Conservation (phyloP, 2,888 invertebrate genomes). For the Dasysyrphus tricinctus region DNA sequence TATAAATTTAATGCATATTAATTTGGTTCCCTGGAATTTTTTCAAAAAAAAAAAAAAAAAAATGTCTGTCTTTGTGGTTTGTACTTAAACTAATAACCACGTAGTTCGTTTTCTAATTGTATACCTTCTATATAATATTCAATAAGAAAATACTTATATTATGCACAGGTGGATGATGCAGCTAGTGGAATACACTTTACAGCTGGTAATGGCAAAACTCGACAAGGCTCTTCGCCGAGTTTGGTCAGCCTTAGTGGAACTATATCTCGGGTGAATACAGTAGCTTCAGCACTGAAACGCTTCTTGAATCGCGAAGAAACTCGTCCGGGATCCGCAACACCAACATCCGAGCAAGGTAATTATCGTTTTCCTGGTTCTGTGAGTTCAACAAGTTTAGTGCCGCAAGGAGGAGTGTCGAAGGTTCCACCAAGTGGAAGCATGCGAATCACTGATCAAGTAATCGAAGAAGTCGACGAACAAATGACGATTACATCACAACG, state of each 20-base stretch:
- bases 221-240: constrained; percentile 84
- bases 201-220: constrained; percentile 85
- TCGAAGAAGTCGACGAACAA: constrained; percentile 92
- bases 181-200: constrained; percentile 90
- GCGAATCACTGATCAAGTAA: constrained; percentile 89
- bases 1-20: constrained; percentile 62
- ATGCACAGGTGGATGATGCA: constrained; percentile 87
- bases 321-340: constrained; percentile 83
- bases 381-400: constrained; percentile 81
- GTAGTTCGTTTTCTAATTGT: constrained; percentile 16
- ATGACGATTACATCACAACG: constrained; percentile 91
- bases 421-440: constrained; percentile 84
- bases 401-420: constrained; percentile 64
- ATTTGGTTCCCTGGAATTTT: constrained; percentile 57
- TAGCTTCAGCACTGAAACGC: constrained; percentile 90
- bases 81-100: constrained; percentile 46
- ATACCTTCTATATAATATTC: neutral
- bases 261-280: constrained; percentile 89
- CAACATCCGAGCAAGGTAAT: constrained; percentile 80
- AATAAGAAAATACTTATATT: constrained; percentile 3
- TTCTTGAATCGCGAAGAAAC: constrained; percentile 90
- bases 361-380: constrained; percentile 82
- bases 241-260: constrained; percentile 84
- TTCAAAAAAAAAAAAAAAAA: constrained; percentile 12
- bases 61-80: constrained; percentile 51